A percentile compares a stretch with the other conserved stretches of the same genome.
phyloP scores from a whole-genome alignment of 2,113 vertebrate species.

The Larimichthys crocea region DNA sequence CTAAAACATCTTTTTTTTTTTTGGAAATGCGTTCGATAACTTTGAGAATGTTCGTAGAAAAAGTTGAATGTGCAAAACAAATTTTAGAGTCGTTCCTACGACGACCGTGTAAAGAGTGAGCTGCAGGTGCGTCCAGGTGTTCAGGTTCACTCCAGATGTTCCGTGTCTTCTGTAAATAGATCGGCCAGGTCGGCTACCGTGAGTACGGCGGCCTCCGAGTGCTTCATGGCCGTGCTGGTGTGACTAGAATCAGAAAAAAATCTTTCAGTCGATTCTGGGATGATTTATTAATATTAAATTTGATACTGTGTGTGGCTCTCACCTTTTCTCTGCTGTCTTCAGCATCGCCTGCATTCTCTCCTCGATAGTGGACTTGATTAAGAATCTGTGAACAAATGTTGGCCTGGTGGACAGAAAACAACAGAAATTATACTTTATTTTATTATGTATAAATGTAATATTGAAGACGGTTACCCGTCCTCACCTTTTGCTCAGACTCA shows the following conservation, averaged over 20 bases:
- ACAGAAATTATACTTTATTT: accelerated
- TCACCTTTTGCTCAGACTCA: no score
- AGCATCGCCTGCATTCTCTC: constrained; percentile 98
- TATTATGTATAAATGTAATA: not conserved
- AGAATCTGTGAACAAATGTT: constrained; percentile 97
- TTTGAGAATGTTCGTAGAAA: constrained; percentile 46
- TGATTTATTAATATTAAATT: not conserved
- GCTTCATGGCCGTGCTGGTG: constrained; percentile 90
- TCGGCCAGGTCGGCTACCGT: constrained; percentile 96
- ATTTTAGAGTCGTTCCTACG: constrained; percentile 20
- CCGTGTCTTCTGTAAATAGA: constrained; percentile 93
- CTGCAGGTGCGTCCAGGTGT: not conserved
- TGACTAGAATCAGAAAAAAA: constrained; percentile 81
- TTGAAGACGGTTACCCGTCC: no score
- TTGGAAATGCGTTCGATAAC: constrained; percentile 22
- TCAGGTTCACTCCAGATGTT: constrained; percentile 87
- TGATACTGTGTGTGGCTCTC: not conserved
- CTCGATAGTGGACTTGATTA: constrained; percentile 98
- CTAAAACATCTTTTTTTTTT: constrained; percentile 34
- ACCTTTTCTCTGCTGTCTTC: constrained; percentile 96
- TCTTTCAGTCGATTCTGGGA: not conserved
- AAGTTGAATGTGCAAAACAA: constrained; percentile 72
- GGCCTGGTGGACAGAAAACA: constrained; percentile 82
- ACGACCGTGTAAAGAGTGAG: constrained; percentile 6
- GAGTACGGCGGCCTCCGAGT: constrained; percentile 94